Evolutionary conservation across 1,140 invertebrate species (phyloP).

Genomic region (Lepeophtheirus salmonis): DNA sequence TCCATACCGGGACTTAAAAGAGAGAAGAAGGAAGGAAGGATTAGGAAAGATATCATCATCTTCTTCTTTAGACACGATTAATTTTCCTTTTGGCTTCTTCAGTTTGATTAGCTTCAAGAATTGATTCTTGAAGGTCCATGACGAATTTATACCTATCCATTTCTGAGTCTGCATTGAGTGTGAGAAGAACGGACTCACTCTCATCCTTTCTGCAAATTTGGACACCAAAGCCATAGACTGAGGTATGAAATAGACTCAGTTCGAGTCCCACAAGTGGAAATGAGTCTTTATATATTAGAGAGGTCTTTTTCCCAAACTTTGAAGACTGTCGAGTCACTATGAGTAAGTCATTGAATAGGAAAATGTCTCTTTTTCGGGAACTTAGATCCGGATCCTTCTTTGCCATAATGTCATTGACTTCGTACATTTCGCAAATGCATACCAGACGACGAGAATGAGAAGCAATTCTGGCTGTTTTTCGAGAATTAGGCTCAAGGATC

Average conservation of each 20-base stretch:
- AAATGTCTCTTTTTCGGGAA: constrained; percentile 39
- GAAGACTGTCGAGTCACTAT: constrained; percentile 36
- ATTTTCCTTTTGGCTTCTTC: not conserved
- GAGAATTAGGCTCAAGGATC: constrained; percentile 29
- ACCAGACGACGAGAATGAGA: constrained; percentile 37
- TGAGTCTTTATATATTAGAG: constrained; percentile 33
- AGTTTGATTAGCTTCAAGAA: constrained; percentile 13
- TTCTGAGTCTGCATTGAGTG: constrained; percentile 13
- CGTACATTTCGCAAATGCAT: constrained; percentile 41
- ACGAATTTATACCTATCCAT: constrained; percentile 18
- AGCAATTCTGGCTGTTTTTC: constrained; percentile 33
- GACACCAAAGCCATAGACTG: constrained; percentile 20
- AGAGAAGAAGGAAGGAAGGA: too few relatives aligned
- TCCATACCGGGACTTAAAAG: too few relatives aligned
- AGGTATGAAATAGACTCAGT: constrained; percentile 33
- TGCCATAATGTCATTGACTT: constrained; percentile 37
- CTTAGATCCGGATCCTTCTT: constrained; percentile 33
- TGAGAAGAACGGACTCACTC: constrained; percentile 3
- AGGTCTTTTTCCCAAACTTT: constrained; percentile 33
- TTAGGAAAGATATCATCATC: too few relatives aligned
- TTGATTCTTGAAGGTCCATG: constrained; percentile 17
- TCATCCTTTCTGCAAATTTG: constrained; percentile 12
- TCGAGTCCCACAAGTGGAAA: constrained; percentile 31
- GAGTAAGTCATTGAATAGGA: constrained; percentile 41
- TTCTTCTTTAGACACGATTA: too few relatives aligned